Evolutionary conservation across 2,113 vertebrate genomes (phyloP), one percentile per base, ranked within the genome.

Genomic region (Caracal caracal): DNA sequence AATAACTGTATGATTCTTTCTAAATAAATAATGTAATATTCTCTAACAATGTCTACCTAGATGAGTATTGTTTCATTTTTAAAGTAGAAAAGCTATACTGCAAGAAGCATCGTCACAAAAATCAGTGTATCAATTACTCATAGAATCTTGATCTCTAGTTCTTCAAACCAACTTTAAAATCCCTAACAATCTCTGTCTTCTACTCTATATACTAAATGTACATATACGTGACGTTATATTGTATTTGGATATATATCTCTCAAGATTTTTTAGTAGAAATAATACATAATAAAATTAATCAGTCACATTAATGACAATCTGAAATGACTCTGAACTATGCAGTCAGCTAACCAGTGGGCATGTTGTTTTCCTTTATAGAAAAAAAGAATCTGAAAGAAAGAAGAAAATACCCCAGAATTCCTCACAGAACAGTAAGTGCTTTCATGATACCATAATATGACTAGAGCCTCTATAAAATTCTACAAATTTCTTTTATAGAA

Each of bases 401-500:
- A 93, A 15, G 10, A 96, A 90, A 83, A 93, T 84, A 98, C 33
- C 92, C 61, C 81, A 91, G 92, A 93, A 93, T 94, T 94, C 84
- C 66, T 94, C 22, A 94, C 92, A 85, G 47, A 98, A 98, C 95
- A 95, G 98, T 99, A 98, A 98, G 99, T 99, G 63, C 56, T 82
- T 85, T 24, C 22, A 84, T 95, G 84, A 37, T 0, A 4, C 24
- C 87, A 71, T 90, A 59, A 88, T 96, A 89, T 61, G 43, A 71
- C 5, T 40, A 75, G 35, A 33, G 47, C 73, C 35, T 59, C 10
- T 97, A 49, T 79, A 40, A 96, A 98, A 49, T 53, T 10, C 49
- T 13, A 65, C 2, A 71, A 56, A 91, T 76, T 59, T 76, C 17
- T 87, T 89, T 81, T 56, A 79, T 28, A 94, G 13, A 96, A 93